Evolutionary conservation across 2,797 vertebrate species (phyloP).

Genomic region (Syndactyla subalaris): DNA sequence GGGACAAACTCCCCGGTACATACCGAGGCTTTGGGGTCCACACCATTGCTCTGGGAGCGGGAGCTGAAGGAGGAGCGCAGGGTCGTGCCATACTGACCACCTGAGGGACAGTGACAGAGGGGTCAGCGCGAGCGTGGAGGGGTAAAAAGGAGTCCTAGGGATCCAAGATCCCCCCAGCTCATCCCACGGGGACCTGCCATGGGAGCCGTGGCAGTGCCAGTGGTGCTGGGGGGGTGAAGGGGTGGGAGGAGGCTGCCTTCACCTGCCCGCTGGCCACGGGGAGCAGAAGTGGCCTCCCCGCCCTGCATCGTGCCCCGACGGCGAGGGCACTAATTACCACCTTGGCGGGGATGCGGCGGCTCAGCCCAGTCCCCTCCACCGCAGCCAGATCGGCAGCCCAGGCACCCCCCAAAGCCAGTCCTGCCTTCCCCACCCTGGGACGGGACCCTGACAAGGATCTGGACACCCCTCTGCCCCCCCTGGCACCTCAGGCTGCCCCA

Average conservation of each 20-base stretch:
- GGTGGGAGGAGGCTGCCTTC: not conserved
- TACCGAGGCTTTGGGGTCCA: constrained; percentile 65
- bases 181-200: accelerated
- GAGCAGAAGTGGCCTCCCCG: not conserved
- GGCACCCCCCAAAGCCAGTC: not conserved
- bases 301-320: not conserved
- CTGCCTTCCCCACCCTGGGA: accelerated
- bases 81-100: constrained; percentile 46
- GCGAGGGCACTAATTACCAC: not conserved
- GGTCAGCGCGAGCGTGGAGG: accelerated
- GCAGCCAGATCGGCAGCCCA: accelerated
- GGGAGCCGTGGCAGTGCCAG: accelerated
- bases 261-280: not conserved
- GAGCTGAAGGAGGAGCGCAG: constrained; percentile 73
- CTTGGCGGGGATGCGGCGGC: not conserved
- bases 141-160: too few species aligned
- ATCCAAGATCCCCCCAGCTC: not conserved
- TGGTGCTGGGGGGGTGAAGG: accelerated
- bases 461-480: accelerated
- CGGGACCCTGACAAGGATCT: accelerated
- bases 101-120: not conserved
- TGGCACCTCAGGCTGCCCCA: accelerated
- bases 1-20: not conserved
- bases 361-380: not conserved
- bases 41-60: constrained; percentile 71